Evolutionary conservation across 2,797 vertebrate genomes (phyloP), one percentile per base, ranked within the genome.

Genomic region (Ataeniobius toweri): DNA sequence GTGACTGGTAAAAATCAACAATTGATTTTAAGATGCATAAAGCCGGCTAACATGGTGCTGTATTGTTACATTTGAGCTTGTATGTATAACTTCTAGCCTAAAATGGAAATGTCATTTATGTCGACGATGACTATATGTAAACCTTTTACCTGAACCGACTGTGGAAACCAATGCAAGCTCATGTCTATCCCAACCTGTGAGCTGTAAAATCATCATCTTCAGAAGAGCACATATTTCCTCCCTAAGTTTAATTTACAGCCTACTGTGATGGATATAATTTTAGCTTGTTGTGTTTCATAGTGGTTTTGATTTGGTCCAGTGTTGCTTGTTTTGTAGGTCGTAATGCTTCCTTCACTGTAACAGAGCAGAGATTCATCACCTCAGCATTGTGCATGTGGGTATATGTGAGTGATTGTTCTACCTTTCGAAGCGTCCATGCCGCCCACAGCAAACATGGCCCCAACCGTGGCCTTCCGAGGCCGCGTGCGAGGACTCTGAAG

Each of bases 401-500:
- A 39, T 73, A 16, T 24, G 20, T 61, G 24, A 71, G 59, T 36
- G 28, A 39, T 36, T 71, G 51, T 53, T 73, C 24, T 94, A 99
- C 98, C 98, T 97, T 99, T 99, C 0, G 98, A 98, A 77, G 98
- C 98, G 68, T 99, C 98, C 97, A 99, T 99, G 86, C 98, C 98
- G 69, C 98, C 98, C 46, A 99, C 97, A 5, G 98, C 97, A 77
- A 99, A 99, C 92, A 99, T 95, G 65, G 96, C 96, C 6, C 98
- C 98, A 13, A 99, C 98, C 0, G 98, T 99, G 78, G 98, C 98
- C 91, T 99, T 99, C 79, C 98, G 96, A 63, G 98, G 98, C 71
- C 97, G 97, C 0, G 98, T 99, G 76, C 98, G 96, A 65, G 97
- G 97, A 87, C 97, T 98, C 92, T 99, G 98, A 83, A 99, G 94